Evolutionary conservation across 2,113 vertebrate genomes (phyloP).

Genomic region (Brachirus orientalis): DNA sequence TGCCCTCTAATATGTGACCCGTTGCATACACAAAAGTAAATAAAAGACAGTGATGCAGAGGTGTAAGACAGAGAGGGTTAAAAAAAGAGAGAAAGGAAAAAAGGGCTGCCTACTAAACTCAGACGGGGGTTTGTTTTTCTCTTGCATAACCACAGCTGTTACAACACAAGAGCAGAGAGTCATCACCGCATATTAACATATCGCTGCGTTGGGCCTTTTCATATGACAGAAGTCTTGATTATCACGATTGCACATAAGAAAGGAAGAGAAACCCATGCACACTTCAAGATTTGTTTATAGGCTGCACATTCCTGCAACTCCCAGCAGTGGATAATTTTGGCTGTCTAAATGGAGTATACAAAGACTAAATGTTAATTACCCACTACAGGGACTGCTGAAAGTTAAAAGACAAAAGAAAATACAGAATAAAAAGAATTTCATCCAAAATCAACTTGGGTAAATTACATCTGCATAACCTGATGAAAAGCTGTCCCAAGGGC

Average conservation of each 20-base stretch:
- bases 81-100: conserved; percentile 3
- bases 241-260: conserved; percentile 3
- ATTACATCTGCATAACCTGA: conserved; percentile 7
- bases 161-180: conserved; percentile 19
- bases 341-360: conserved; percentile 33
- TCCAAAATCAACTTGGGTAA: background rate
- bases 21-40: conserved; percentile 4
- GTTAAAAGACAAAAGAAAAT: background rate
- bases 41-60: conserved; percentile 2
- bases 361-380: conserved; percentile 45
- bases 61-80: conserved; percentile 1
- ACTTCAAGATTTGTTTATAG: conserved; percentile 34
- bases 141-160: conserved; percentile 61
- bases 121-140: conserved; percentile 41
- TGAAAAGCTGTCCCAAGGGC: conserved; percentile 19
- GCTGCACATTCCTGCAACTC: conserved; percentile 39
- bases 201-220: conserved; percentile 6
- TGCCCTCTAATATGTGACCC: background rate
- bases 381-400: background rate
- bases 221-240: conserved; percentile 16
- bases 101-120: conserved; percentile 29
- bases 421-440: background rate
- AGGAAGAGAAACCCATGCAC: conserved; percentile 13
- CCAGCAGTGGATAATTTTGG: conserved; percentile 37
- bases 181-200: conserved; percentile 31